Percentiles rank a stretch among this genome's conserved stretches.
These are phyloP conservation scores for Gastracanthus pulcherrimus DNA, from an alignment of 2,888 invertebrate genomes.

Conservation along the genomic window DNA sequence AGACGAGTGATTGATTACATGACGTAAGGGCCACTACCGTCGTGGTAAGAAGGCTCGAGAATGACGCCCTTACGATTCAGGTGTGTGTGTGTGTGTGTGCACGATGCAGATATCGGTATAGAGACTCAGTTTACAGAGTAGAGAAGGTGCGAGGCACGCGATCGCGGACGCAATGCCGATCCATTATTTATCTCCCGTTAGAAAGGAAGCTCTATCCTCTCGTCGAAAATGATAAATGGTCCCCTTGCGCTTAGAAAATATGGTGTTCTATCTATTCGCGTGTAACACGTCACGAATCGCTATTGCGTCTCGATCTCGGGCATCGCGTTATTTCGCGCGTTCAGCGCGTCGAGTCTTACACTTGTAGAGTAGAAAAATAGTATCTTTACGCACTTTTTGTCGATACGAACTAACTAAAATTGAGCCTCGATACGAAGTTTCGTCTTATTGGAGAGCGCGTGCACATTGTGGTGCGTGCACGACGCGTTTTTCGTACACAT, in stretches of 20 bases:
- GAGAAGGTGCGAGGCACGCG: constrained; percentile 14
- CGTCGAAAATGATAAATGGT: too few species aligned
- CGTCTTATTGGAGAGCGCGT: not conserved
- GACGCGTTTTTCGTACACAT: not conserved
- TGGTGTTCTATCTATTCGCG: too few species aligned
- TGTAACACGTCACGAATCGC: too few species aligned
- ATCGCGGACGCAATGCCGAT: not conserved
- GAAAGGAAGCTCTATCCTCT: constrained; percentile 26
- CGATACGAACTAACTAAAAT: not conserved
- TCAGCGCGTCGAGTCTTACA: too few species aligned
- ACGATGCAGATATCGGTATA: not conserved
- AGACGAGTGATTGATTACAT: not conserved
- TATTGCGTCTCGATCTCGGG: too few species aligned
- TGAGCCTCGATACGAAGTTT: constrained; percentile 15
- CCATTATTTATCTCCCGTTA: constrained; percentile 3
- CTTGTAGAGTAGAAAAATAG: too few species aligned
- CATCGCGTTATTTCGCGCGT: too few species aligned
- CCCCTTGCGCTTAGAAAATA: too few species aligned
- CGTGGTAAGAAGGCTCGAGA: not conserved
- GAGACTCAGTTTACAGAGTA: not conserved
- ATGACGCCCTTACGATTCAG: not conserved
- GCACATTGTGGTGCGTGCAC: too few species aligned
- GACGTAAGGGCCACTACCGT: not conserved
- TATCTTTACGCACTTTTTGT: too few species aligned
- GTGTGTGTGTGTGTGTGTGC: not conserved